Evolutionary conservation across 2,888 invertebrate species (phyloP).

Genomic region (Abrostola tripartita): DNA sequence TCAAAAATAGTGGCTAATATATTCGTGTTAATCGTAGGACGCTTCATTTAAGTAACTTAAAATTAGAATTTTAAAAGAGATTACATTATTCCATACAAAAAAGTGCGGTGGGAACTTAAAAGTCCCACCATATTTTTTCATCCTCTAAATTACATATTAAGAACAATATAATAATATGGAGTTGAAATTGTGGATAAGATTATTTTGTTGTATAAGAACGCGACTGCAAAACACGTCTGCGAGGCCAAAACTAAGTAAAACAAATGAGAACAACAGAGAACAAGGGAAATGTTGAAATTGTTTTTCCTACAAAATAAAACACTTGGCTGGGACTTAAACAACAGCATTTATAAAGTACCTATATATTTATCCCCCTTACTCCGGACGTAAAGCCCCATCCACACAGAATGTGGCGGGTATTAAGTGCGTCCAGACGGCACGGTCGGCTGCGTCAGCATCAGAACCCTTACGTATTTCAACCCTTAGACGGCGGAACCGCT

Average conservation of each 20-base stretch:
- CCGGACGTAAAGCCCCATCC: slow-evolving; percentile 46
- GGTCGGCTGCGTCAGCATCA: slow-evolving; percentile 64
- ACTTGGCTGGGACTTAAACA: slow-evolving; percentile 43
- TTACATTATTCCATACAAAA: slow-evolving; percentile 19
- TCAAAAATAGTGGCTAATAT: slow-evolving; percentile 45
- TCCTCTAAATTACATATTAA: background rate
- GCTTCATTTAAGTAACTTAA: slow-evolving; percentile 33
- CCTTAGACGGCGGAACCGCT: slow-evolving; percentile 70
- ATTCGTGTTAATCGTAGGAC: slow-evolving; percentile 34
- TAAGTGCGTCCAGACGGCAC: slow-evolving; percentile 68
- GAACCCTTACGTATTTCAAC: slow-evolving; percentile 75
- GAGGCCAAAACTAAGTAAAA: background rate
- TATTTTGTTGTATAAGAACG: too few species aligned
- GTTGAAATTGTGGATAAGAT: too few species aligned
- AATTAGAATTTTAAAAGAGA: slow-evolving; percentile 36
- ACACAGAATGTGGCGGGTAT: slow-evolving; percentile 53
- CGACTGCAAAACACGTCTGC: too few species aligned
- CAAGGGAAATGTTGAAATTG: slow-evolving; percentile 26
- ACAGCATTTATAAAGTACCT: slow-evolving; percentile 34
- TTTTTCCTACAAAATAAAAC: slow-evolving; percentile 37
- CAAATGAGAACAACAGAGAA: slow-evolving; percentile 32
- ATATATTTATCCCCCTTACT: slow-evolving; percentile 36
- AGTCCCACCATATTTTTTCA: slow-evolving; percentile 13
- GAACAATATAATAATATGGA: too few species aligned
- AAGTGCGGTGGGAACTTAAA: slow-evolving; percentile 18